phyloP scores from a whole-genome alignment of 2,113 vertebrate species.

The Pantherophis guttatus region DNA sequence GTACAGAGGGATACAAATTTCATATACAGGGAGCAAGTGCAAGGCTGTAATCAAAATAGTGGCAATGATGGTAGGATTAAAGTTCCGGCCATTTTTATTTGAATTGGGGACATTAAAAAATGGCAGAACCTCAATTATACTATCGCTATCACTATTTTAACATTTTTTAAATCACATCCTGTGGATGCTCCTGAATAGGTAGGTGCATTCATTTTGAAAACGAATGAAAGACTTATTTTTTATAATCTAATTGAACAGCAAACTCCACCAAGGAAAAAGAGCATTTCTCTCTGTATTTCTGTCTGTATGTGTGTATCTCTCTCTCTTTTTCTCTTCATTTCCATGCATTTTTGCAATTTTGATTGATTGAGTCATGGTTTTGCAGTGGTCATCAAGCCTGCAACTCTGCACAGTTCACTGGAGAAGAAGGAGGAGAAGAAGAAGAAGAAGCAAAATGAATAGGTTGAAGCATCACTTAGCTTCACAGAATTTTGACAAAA shows the following conservation, averaged over 20 bases:
- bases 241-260: not conserved
- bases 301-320: no score
- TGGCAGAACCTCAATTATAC: not conserved
- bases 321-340: not conserved
- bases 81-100: not conserved
- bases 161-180: not conserved
- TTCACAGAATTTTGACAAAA: not conserved
- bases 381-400: not conserved
- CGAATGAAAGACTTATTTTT: not conserved
- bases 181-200: not conserved
- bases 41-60: not conserved
- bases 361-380: not conserved
- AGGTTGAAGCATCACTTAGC: not conserved
- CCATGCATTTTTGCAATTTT: not conserved
- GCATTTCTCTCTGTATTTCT: not conserved
- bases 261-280: not conserved
- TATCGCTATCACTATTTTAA: not conserved
- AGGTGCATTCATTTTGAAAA: not conserved
- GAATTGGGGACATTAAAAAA: not conserved
- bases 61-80: not conserved
- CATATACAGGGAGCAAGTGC: not conserved
- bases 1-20: not conserved
- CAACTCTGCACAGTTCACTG: not conserved
- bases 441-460: not conserved
- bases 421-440: not conserved